Percentiles rank a stretch among this genome's conserved stretches.
Conservation (phyloP, 35 echinoderm and acorn worm species). For the Chiridota heheva region DNA sequence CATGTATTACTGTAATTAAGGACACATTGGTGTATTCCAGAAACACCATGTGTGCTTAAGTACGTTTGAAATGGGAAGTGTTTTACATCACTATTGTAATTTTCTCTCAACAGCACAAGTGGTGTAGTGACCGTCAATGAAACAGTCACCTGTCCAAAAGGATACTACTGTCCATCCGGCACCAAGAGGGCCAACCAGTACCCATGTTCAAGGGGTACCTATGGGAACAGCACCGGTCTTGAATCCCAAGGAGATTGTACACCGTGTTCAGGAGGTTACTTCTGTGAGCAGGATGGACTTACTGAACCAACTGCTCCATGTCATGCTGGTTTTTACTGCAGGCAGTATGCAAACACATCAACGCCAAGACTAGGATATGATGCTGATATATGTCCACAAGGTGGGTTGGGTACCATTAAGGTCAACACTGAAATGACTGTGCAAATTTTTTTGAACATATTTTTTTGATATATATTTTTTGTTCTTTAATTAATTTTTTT, state of each 20-base stretch:
- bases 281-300: conserved; percentile 83
- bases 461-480: background rate
- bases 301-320: conserved; percentile 64
- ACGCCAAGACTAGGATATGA: conserved; percentile 82
- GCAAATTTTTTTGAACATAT: background rate
- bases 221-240: conserved; percentile 86
- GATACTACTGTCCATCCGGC: conserved; percentile 73
- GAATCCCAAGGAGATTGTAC: conserved; percentile 72
- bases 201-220: conserved; percentile 90
- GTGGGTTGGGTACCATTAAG: conserved; percentile 21
- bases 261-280: conserved; percentile 86
- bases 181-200: conserved; percentile 68
- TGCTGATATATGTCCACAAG: conserved; percentile 93
- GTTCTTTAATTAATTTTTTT: no score
- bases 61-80: no score
- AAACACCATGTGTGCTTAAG: no score
- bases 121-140: conserved; percentile 83
- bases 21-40: no score
- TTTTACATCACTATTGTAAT: background rate
- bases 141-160: conserved; percentile 75
- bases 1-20: background rate
- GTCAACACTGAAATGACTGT: background rate
- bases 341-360: conserved; percentile 88
- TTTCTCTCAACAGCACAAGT: conserved; percentile 47
- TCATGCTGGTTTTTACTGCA: conserved; percentile 82